Percentiles rank a stretch among this genome's conserved stretches.
phyloP scores from a whole-genome alignment of 1,140 invertebrate genomes.

The Belonocnema kinseyi region DNA sequence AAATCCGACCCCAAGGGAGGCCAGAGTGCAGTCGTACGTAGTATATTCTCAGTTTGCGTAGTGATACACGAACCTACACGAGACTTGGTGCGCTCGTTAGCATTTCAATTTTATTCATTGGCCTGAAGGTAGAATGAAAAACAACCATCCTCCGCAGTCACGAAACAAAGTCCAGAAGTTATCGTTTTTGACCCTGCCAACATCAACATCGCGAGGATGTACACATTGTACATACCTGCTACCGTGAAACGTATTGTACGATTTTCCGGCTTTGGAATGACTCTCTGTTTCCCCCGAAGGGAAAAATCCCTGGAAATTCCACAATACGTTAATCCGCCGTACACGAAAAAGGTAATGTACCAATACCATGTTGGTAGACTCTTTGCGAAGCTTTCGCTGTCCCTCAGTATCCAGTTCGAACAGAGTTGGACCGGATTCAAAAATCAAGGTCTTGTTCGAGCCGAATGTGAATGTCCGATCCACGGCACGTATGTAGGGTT shows the following conservation, averaged over 20 bases:
- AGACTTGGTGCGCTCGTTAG: slow-evolving; percentile 47
- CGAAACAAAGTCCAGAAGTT: slow-evolving; percentile 4
- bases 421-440: slow-evolving; percentile 18
- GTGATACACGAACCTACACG: slow-evolving; percentile 29
- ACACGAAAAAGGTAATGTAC: slow-evolving; percentile 15
- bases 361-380: not conserved
- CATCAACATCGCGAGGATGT: slow-evolving; percentile 22
- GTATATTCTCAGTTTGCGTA: slow-evolving; percentile 22
- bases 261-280: not conserved
- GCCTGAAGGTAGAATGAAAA: slow-evolving; percentile 38
- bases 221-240: slow-evolving; percentile 31
- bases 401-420: slow-evolving; percentile 4
- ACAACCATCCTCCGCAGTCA: slow-evolving; percentile 33
- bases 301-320: not conserved
- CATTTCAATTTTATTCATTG: slow-evolving; percentile 63
- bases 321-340: not conserved
- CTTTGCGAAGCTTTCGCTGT: not conserved
- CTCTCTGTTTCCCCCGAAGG: not conserved
- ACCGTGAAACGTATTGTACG: slow-evolving; percentile 27
- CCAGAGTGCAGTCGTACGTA: slow-evolving; percentile 33
- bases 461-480: not conserved
- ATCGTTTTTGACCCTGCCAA: slow-evolving; percentile 17
- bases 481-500: slow-evolving; percentile 5
- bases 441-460: slow-evolving; percentile 1
- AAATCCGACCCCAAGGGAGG: slow-evolving; percentile 31